Conservation (phyloP, 1,140 invertebrate species). For the Caenorhabditis latens region DNA sequence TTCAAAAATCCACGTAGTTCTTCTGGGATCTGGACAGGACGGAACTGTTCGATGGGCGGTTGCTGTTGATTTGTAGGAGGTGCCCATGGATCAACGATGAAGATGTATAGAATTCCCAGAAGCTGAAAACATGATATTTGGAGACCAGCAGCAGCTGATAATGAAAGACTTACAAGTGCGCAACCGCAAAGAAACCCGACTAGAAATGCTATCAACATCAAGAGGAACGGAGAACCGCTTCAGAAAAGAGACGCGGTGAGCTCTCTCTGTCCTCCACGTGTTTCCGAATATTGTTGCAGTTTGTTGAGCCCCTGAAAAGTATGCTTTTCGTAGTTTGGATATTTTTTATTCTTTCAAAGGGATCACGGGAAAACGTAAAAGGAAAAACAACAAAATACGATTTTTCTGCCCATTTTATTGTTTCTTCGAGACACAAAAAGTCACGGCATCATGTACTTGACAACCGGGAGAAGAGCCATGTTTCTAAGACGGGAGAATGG, state of each 20-base stretch:
- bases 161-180: slow-evolving; percentile 7
- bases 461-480: background rate
- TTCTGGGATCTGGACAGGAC: slow-evolving; percentile 69
- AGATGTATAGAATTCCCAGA: slow-evolving; percentile 38
- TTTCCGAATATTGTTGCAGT: background rate
- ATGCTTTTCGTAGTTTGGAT: background rate
- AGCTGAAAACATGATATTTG: background rate
- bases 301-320: background rate
- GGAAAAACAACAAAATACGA: background rate
- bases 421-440: background rate
- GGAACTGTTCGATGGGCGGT: slow-evolving; percentile 69
- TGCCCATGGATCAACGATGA: slow-evolving; percentile 59
- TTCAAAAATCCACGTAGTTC: slow-evolving; percentile 70
- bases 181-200: slow-evolving; percentile 55
- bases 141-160: background rate
- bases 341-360: background rate
- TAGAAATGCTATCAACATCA: slow-evolving; percentile 56
- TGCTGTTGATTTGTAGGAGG: background rate
- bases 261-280: background rate
- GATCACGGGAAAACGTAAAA: background rate
- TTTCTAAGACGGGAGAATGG: background rate
- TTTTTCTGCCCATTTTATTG: background rate
- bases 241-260: slow-evolving; percentile 1
- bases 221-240: background rate
- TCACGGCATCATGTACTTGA: background rate